phyloP scores from a whole-genome alignment of 2,797 vertebrate species.

The Morus bassanus region DNA sequence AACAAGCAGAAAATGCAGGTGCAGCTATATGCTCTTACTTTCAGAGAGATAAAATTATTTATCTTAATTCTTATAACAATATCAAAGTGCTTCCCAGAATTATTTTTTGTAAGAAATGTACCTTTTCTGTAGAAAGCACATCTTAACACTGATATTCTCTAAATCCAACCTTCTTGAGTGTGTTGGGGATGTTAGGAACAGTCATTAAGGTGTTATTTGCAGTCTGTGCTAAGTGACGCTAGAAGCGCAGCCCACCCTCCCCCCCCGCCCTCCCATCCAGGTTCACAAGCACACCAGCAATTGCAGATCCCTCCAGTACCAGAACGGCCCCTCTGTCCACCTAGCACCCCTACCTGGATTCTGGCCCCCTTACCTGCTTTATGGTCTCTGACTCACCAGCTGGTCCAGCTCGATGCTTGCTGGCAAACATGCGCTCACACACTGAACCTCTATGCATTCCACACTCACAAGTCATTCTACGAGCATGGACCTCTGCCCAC shows the following conservation, averaged over 20 bases:
- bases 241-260: neutral
- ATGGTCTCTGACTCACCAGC: neutral
- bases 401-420: rapidly evolving
- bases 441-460: rapidly evolving
- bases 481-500: neutral
- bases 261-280: neutral
- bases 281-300: neutral
- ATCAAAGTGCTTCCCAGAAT: neutral
- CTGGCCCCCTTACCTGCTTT: neutral
- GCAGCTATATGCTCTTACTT: neutral
- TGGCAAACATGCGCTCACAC: neutral
- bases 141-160: neutral
- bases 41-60: neutral
- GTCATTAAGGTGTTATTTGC: neutral
- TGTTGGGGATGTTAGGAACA: neutral
- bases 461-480: neutral
- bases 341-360: neutral
- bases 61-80: neutral
- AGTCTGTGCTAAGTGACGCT: neutral
- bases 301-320: too few relatives aligned
- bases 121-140: neutral
- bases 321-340: rapidly evolving
- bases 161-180: neutral
- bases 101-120: neutral
- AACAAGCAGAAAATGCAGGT: neutral